Evolutionary conservation across 2,888 invertebrate species (phyloP).

Genomic region (Latheticus oryzae): DNA sequence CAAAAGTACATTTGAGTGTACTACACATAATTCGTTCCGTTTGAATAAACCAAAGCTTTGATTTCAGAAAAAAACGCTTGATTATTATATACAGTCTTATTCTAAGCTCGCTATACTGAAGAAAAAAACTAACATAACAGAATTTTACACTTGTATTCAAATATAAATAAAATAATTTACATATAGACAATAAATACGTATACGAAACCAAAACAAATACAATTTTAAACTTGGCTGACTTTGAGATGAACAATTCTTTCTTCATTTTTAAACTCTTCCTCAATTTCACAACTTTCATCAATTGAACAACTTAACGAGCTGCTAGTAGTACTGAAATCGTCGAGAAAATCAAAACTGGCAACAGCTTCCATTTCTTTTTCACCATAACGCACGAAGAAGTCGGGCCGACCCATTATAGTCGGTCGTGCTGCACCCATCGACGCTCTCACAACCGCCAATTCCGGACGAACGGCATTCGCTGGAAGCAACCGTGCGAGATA

Average conservation of each 20-base stretch:
- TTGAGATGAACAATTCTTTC: constrained; percentile 38
- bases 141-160: constrained; percentile 46
- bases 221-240: constrained; percentile 50
- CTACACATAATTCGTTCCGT: constrained; percentile 59
- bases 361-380: constrained; percentile 82
- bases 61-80: constrained; percentile 48
- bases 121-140: constrained; percentile 47
- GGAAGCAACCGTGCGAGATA: constrained; percentile 57
- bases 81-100: constrained; percentile 57
- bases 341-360: constrained; percentile 83
- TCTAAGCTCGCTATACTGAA: constrained; percentile 56
- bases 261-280: constrained; percentile 43
- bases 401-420: constrained; percentile 80
- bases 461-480: constrained; percentile 73
- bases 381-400: constrained; percentile 83
- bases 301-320: constrained; percentile 57
- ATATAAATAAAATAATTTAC: constrained; percentile 51
- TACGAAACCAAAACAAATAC: constrained; percentile 22
- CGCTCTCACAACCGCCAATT: constrained; percentile 70
- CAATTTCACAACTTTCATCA: constrained; percentile 50
- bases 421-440: constrained; percentile 69
- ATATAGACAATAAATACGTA: constrained; percentile 50
- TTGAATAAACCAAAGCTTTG: constrained; percentile 39
- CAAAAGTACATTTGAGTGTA: constrained; percentile 58
- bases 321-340: constrained; percentile 69